These are phyloP conservation scores for Odontesthes bonariensis DNA, from an alignment of 2,113 vertebrate species.

Conservation along the genomic window DNA sequence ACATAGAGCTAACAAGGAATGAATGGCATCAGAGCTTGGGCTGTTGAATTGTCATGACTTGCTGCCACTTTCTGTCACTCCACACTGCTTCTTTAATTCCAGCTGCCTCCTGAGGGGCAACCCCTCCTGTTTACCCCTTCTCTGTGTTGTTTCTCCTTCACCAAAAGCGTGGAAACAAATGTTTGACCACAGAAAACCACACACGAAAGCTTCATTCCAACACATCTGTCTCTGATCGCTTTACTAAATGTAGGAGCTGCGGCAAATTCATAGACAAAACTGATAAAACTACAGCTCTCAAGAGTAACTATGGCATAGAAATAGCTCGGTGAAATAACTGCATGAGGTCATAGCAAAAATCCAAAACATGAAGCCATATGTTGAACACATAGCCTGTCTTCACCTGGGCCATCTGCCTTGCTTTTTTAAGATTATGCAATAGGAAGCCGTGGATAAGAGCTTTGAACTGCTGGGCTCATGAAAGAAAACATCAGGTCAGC, in stretches of 20 bases:
- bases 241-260: neutral
- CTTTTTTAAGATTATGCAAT: conserved; percentile 49
- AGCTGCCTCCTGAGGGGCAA: conserved; percentile 33
- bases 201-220: neutral
- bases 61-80: conserved; percentile 19
- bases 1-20: conserved; percentile 24
- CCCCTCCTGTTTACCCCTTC: neutral
- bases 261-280: neutral
- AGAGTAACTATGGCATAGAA: neutral
- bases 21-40: conserved; percentile 15
- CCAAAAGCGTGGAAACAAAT: neutral
- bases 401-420: conserved; percentile 1
- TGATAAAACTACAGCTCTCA: neutral
- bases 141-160: neutral
- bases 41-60: conserved; percentile 27
- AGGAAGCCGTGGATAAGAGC: conserved; percentile 58
- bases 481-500: conserved; percentile 61
- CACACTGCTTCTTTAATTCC: neutral
- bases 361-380: conserved; percentile 63
- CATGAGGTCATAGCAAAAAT: conserved; percentile 54
- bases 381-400: conserved; percentile 20
- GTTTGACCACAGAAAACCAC: conserved; percentile 21
- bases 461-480: conserved; percentile 53
- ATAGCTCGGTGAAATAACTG: conserved; percentile 21
- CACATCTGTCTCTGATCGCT: conserved; percentile 4